Percentiles rank a stretch among this genome's conserved stretches.
These are phyloP conservation scores for Lontra canadensis DNA, from an alignment of 2,113 vertebrate genomes.

Conservation along the genomic window DNA sequence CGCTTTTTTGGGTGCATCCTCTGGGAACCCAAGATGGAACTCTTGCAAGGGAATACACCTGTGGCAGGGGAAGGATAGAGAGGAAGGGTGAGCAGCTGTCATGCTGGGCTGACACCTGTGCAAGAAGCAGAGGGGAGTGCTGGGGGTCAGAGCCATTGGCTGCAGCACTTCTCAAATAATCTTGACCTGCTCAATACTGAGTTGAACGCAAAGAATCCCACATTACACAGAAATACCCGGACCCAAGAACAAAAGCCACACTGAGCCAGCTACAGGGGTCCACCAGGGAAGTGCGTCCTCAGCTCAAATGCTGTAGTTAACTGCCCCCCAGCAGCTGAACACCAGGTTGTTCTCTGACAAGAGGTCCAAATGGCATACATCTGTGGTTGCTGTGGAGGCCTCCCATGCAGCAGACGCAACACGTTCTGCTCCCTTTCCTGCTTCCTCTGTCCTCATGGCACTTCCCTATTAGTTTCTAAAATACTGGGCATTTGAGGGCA, in stretches of 20 bases:
- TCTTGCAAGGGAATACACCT: background rate
- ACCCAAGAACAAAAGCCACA: background rate
- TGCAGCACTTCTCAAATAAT: too few relatives aligned
- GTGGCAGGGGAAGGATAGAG: background rate
- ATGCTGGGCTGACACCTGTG: background rate
- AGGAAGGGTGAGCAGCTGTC: too few relatives aligned
- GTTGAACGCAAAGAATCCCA: background rate
- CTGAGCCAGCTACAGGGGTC: background rate
- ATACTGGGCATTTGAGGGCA: background rate
- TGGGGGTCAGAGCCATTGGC: too few relatives aligned
- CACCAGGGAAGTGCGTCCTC: background rate
- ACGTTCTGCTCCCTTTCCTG: background rate
- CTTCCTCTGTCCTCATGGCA: background rate
- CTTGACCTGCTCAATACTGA: background rate
- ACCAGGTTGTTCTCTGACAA: background rate
- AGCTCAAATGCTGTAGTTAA: background rate
- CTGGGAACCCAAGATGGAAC: background rate
- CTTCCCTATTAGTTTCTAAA: background rate
- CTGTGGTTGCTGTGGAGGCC: accelerated
- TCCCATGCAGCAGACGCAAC: too few relatives aligned
- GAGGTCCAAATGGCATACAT: background rate
- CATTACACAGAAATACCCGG: background rate
- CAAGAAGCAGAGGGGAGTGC: background rate
- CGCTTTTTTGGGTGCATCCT: background rate
- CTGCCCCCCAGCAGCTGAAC: background rate